Percentiles rank a stretch among this genome's conserved stretches.
Evolutionary conservation across 2,113 vertebrate species (phyloP).

Genomic region (Callaeas wilsoni): DNA sequence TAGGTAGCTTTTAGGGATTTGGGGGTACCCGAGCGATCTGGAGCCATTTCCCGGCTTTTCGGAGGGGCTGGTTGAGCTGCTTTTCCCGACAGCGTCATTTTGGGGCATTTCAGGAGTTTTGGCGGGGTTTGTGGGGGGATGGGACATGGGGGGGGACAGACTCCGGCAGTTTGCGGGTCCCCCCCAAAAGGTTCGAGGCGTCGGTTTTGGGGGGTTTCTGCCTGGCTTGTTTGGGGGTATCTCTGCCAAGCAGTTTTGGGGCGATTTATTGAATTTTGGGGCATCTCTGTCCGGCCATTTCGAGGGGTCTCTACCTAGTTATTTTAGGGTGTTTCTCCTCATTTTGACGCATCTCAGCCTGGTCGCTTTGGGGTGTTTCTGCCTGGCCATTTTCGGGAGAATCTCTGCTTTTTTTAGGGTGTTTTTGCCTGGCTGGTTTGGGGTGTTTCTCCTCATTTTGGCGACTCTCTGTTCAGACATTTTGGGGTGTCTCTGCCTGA

Average conservation of each 20-base stretch:
- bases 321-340: not conserved
- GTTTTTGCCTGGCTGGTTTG: not conserved
- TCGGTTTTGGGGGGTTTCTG: not conserved
- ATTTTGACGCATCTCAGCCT: fast-evolving
- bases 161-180: fast-evolving
- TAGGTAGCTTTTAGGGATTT: not conserved
- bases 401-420: not conserved
- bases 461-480: not conserved
- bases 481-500: not conserved
- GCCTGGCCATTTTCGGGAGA: fast-evolving
- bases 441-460: not conserved
- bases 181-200: fast-evolving
- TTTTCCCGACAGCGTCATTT: not conserved
- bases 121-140: not conserved
- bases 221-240: not conserved
- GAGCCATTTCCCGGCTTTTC: not conserved
- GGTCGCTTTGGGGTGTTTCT: not conserved
- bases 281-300: not conserved
- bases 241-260: not conserved
- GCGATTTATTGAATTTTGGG: not conserved
- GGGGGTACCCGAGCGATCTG: not conserved
- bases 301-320: fast-evolving
- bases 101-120: not conserved
- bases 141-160: not conserved
- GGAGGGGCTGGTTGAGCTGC: not conserved